Conservation (phyloP, 2,113 vertebrate species). For the Sterrhoptilus dennistouni region DNA sequence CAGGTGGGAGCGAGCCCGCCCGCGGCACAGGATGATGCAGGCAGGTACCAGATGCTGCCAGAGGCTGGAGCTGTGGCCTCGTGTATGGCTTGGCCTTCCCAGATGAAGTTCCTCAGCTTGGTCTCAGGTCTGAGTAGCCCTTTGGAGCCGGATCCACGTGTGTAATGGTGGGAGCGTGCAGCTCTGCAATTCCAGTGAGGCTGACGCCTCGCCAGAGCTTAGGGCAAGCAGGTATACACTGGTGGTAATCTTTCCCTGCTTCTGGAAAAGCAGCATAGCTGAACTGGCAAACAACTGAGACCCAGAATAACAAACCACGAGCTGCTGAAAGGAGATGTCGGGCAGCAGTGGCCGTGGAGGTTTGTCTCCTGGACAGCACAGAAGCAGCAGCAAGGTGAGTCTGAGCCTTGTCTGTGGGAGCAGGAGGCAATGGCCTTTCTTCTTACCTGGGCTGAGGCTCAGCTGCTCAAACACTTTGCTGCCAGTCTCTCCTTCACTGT, state of each 20-base stretch:
- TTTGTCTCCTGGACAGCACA: neutral
- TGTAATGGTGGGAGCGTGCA: neutral
- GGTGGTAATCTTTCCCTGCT: neutral
- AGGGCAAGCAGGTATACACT: neutral
- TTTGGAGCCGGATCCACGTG: neutral
- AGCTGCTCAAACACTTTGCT: neutral
- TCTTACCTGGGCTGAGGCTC: neutral
- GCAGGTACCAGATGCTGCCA: constrained; percentile 47
- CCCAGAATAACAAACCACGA: neutral
- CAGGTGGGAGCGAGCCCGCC: rapidly evolving
- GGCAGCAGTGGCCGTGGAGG: neutral
- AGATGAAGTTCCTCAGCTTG: neutral
- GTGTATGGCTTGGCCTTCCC: neutral
- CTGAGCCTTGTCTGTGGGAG: neutral
- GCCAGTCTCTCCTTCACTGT: neutral
- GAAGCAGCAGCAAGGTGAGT: neutral
- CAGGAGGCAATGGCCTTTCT: neutral
- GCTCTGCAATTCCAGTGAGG: neutral
- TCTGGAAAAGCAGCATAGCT: neutral
- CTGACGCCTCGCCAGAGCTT: neutral
- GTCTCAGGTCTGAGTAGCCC: neutral
- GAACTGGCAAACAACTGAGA: constrained; percentile 20
- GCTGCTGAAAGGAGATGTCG: neutral
- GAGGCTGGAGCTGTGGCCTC: constrained; percentile 48
- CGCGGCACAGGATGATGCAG: neutral